Conservation (phyloP, 2,113 vertebrate genomes). For the Perca flavescens region DNA sequence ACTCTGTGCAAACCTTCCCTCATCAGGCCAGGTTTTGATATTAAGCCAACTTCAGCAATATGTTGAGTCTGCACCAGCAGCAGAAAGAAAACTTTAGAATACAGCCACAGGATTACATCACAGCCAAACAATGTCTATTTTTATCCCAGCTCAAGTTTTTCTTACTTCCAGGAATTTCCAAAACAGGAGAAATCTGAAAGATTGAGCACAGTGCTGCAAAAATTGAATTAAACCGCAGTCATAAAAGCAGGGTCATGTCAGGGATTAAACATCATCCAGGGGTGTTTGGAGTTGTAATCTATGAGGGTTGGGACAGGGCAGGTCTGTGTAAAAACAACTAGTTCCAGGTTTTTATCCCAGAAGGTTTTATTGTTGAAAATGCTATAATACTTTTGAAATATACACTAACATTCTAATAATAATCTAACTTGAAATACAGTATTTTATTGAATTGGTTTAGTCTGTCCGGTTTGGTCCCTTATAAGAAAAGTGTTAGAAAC, state of each 20-base stretch:
- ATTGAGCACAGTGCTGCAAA: slow-evolving; percentile 45
- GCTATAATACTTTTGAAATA: background rate
- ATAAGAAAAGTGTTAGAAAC: background rate
- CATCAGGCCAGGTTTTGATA: slow-evolving; percentile 77
- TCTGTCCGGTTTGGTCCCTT: background rate
- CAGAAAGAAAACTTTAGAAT: slow-evolving; percentile 65
- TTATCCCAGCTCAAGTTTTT: slow-evolving; percentile 73
- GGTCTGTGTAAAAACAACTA: slow-evolving; percentile 21
- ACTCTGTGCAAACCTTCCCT: slow-evolving; percentile 67
- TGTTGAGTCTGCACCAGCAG: slow-evolving; percentile 59
- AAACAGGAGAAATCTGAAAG: slow-evolving; percentile 74
- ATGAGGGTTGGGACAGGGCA: background rate
- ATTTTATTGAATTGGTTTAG: background rate
- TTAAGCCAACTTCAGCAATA: slow-evolving; percentile 75
- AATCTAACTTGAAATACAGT: background rate
- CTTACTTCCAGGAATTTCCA: slow-evolving; percentile 79
- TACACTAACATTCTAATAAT: background rate
- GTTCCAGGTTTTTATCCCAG: slow-evolving; percentile 14
- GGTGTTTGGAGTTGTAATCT: slow-evolving; percentile 34
- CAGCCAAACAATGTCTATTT: slow-evolving; percentile 83
- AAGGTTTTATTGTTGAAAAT: background rate
- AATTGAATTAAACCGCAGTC: slow-evolving; percentile 53
- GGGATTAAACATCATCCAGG: slow-evolving; percentile 43
- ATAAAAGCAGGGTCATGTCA: slow-evolving; percentile 46
- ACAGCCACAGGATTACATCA: slow-evolving; percentile 80